A percentile compares a stretch with the other conserved stretches of the same genome.
Conservation (phyloP, 2,888 invertebrate genomes). For the Schrankia costaestrigalis region DNA sequence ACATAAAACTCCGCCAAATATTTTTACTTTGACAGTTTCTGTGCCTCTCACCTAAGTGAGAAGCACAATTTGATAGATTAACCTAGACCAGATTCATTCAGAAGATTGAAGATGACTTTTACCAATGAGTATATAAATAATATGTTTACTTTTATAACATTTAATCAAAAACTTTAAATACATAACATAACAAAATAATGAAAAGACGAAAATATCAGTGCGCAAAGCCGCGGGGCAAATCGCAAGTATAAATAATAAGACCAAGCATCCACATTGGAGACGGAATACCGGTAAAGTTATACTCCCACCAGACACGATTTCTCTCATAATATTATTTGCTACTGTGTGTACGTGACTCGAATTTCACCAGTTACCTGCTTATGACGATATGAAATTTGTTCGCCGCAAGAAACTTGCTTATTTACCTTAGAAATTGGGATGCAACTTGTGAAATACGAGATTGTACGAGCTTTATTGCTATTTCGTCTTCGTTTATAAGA, state of each 20-base stretch:
- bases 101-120: too few species aligned
- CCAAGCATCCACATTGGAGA: slow-evolving; percentile 31
- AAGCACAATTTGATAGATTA: too few species aligned
- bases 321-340: slow-evolving; percentile 71
- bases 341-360: slow-evolving; percentile 58
- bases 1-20: too few species aligned
- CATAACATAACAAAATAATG: too few species aligned
- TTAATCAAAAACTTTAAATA: too few species aligned
- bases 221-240: slow-evolving; percentile 11
- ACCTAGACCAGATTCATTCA: too few species aligned
- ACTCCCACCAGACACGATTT: slow-evolving; percentile 59
- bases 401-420: slow-evolving; percentile 56
- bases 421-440: slow-evolving; percentile 56
- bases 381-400: slow-evolving; percentile 62
- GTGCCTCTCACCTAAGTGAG: too few species aligned
- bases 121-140: too few species aligned
- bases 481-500: slow-evolving; percentile 6
- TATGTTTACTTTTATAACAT: too few species aligned
- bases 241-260: slow-evolving; percentile 25
- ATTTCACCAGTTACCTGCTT: slow-evolving; percentile 55
- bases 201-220: slow-evolving; percentile 13
- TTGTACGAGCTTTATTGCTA: slow-evolving; percentile 13
- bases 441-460: slow-evolving; percentile 42
- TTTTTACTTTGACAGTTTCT: too few species aligned
- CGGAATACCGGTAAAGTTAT: slow-evolving; percentile 51